Evolutionary conservation across 2,797 vertebrate species (phyloP).

Genomic region (Lindbergichthys nudifrons): DNA sequence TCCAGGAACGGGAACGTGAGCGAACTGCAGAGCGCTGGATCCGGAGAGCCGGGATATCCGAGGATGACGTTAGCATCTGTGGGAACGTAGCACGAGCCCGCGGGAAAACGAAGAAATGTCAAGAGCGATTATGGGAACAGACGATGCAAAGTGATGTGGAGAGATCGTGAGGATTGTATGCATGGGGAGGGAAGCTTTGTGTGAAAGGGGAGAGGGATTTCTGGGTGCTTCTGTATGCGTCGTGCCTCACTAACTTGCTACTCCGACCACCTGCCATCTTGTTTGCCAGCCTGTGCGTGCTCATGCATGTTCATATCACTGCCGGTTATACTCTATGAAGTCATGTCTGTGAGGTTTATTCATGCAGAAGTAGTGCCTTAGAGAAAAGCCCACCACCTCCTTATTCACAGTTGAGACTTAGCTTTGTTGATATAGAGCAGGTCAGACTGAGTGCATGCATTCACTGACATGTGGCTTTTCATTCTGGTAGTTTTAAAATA

Average conservation of each 20-base stretch:
- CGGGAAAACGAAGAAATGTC: conserved; percentile 67
- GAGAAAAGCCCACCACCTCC: neutral
- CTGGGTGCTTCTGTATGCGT: conserved; percentile 18
- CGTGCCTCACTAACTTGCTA: conserved; percentile 34
- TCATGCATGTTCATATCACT: conserved; percentile 36
- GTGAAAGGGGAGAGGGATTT: conserved; percentile 26
- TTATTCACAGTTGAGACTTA: neutral
- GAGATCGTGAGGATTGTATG: conserved; percentile 15
- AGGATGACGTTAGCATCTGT: conserved; percentile 33
- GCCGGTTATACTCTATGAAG: conserved; percentile 22
- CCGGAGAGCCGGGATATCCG: conserved; percentile 15
- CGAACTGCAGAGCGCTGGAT: conserved; percentile 33
- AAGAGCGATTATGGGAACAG: conserved; percentile 55
- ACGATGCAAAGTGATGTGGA: conserved; percentile 31
- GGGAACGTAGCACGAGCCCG: conserved; percentile 18
- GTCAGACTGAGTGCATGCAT: neutral
- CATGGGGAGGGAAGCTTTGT: conserved; percentile 10
- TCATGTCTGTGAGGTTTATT: conserved; percentile 16
- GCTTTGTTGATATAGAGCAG: neutral
- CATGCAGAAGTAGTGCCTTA: neutral
- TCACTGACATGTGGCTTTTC: neutral
- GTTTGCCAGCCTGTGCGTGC: conserved; percentile 31
- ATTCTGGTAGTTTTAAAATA: neutral
- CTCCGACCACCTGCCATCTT: conserved; percentile 52
- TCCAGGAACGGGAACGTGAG: conserved; percentile 56